phyloP scores from a whole-genome alignment of 2,113 vertebrate genomes.

The Pipa parva region DNA sequence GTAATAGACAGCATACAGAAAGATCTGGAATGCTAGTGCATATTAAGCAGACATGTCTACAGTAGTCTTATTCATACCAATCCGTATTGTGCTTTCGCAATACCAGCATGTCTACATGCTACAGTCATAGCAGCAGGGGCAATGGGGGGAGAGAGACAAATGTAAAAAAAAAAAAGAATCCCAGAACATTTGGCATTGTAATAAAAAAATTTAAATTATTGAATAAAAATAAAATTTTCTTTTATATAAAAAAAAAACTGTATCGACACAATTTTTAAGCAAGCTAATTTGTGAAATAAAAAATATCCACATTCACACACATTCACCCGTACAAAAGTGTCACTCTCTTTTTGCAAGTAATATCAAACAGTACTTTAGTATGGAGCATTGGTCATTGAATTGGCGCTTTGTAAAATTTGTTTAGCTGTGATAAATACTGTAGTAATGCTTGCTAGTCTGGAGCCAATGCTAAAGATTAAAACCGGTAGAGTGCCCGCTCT shows the following conservation, averaged over 20 bases:
- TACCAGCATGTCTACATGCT: constrained; percentile 75
- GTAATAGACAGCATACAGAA: constrained; percentile 45
- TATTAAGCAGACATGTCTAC: constrained; percentile 64
- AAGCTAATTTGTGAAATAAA: constrained; percentile 60
- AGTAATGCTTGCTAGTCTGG: constrained; percentile 72
- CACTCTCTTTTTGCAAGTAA: constrained; percentile 64
- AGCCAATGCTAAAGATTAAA: constrained; percentile 59
- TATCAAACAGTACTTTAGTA: constrained; percentile 60
- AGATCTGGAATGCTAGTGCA: constrained; percentile 77
- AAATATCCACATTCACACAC: constrained; percentile 59
- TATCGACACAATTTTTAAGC: constrained; percentile 73
- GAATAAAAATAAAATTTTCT: constrained; percentile 81
- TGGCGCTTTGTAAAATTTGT: constrained; percentile 35
- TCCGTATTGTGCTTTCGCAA: constrained; percentile 68
- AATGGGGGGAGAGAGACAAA: background rate
- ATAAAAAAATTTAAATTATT: constrained; percentile 78
- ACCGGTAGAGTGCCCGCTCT: constrained; percentile 59
- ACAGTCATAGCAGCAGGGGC: constrained; percentile 71
- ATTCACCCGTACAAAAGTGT: too few species aligned
- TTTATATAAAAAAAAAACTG: constrained; percentile 76
- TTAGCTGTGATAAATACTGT: constrained; percentile 53
- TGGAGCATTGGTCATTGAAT: constrained; percentile 56
- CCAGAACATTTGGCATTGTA: constrained; percentile 68
- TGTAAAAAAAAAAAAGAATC: constrained; percentile 50
- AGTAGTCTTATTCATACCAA: constrained; percentile 56